Evolutionary conservation across 2,113 vertebrate species (phyloP), one percentile per base, ranked within the genome.

Genomic region (Tiliqua scincoides): DNA sequence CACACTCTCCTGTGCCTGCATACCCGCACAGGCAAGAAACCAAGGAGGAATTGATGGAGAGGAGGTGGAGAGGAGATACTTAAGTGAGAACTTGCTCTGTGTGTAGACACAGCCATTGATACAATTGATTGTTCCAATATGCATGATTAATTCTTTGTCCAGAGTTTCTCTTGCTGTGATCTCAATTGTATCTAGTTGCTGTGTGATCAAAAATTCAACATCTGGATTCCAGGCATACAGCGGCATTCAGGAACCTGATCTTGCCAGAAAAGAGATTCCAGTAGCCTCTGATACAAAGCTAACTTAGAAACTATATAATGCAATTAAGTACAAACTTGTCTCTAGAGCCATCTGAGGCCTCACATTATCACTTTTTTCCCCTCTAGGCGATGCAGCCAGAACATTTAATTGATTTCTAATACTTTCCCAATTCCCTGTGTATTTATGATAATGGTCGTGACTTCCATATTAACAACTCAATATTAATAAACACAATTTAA

Each of bases 231-330:
- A 86, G 77, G 80, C 27, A 35, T 40, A 52, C 61, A 75, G 37
- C 17, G 62, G 57, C 37, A 72, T 43, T 54, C 70, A 74, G 59
- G 18, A 30, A 37, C 6, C 74, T 74, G 40, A 32, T 48, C 43
- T 8, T 86, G 54, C 77, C 85, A 81, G 59, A 81, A 86, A 70
- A 86, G 70, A 32, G 85, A 86, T 81, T 86, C 85, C 78, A 86
- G 78, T 81, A 81, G 85, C 59, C 30, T 52, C 40, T 86, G 70
- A 1, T 73, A 0, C 21, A 54, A 80, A 73, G 15, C 57, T 72
- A n/a, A 40, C 61, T 37, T 54, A 67, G 67, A 86, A 86, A 79
- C 57, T 73, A n/a, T 68, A 63, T 74, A 73, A 54, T 80, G 43
- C 30, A 48, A 63, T 73, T 61, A 62, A 86, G 76, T 32, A 23